phyloP scores from a whole-genome alignment of 2,888 invertebrate species.

The Fabriciana adippe region DNA sequence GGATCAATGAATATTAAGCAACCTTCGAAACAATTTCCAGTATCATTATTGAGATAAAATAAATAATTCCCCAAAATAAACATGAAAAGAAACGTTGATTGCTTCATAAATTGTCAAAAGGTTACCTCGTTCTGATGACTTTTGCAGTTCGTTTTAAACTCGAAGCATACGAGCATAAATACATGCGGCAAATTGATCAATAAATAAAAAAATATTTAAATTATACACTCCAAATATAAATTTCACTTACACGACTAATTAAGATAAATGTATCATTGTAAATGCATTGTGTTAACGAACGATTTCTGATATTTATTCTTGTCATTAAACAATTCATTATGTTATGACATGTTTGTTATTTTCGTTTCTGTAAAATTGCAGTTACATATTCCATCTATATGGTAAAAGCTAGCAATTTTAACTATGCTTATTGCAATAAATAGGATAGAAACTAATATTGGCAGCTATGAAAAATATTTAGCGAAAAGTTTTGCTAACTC shows the following conservation, averaged over 20 bases:
- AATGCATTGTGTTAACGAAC: conserved; percentile 29
- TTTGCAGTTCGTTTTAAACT: conserved; percentile 52
- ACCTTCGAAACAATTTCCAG: conserved; percentile 72
- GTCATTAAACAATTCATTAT: too few species aligned
- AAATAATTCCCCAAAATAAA: conserved; percentile 72
- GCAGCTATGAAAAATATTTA: conserved; percentile 35
- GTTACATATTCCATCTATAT: not conserved
- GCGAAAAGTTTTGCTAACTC: conserved; percentile 34
- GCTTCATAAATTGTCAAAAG: conserved; percentile 77
- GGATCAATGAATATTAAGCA: conserved; percentile 78
- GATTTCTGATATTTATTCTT: conserved; percentile 12
- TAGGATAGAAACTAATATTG: conserved; percentile 35
- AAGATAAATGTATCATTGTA: conserved; percentile 52
- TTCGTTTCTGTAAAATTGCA: too few species aligned
- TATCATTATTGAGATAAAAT: conserved; percentile 65
- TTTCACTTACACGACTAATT: conserved; percentile 57
- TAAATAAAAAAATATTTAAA: conserved; percentile 57
- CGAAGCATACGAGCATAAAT: conserved; percentile 57
- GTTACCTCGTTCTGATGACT: conserved; percentile 60
- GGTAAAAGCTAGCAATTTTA: not conserved
- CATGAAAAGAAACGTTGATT: conserved; percentile 70
- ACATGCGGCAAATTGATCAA: conserved; percentile 65
- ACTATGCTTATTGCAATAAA: conserved; percentile 3
- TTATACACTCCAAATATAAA: conserved; percentile 45
- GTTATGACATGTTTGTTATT: too few species aligned